These are phyloP conservation scores for Callyntrura sp. DNA, from an alignment of 2,888 invertebrate genomes.

Conservation along the genomic window DNA sequence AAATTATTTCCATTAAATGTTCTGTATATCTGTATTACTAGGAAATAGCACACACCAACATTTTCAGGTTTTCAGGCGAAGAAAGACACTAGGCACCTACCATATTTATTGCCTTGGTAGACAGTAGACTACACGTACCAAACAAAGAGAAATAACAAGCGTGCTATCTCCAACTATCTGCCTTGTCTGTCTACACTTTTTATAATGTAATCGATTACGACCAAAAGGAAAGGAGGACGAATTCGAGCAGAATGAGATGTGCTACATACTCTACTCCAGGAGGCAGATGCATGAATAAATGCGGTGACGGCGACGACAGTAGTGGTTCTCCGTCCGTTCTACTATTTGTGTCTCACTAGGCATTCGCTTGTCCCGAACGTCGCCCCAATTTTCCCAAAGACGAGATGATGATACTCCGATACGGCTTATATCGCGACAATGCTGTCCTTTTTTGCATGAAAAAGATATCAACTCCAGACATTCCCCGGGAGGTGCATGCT, in stretches of 20 bases:
- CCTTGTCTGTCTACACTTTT: slow-evolving; percentile 62
- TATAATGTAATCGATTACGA: slow-evolving; percentile 54
- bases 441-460: slow-evolving; percentile 24
- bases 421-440: neutral
- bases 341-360: neutral
- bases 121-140: neutral
- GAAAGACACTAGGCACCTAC: neutral
- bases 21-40: no score
- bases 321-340: neutral
- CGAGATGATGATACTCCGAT: neutral
- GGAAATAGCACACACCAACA: no score
- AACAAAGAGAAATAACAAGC: neutral
- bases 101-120: slow-evolving; percentile 35
- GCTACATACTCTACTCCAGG: neutral
- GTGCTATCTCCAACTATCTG: slow-evolving; percentile 36
- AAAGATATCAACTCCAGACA: slow-evolving; percentile 16
- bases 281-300: slow-evolving; percentile 29
- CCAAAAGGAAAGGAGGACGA: slow-evolving; percentile 15
- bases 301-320: neutral
- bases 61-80: no score
- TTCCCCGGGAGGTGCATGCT: neutral
- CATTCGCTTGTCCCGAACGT: neutral
- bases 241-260: neutral
- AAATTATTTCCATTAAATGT: no score
- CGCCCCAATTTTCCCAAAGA: slow-evolving; percentile 1